Evolutionary conservation across 2,113 vertebrate genomes (phyloP), one percentile per base, ranked within the genome.

Genomic region (Phoxinus phoxinus): DNA sequence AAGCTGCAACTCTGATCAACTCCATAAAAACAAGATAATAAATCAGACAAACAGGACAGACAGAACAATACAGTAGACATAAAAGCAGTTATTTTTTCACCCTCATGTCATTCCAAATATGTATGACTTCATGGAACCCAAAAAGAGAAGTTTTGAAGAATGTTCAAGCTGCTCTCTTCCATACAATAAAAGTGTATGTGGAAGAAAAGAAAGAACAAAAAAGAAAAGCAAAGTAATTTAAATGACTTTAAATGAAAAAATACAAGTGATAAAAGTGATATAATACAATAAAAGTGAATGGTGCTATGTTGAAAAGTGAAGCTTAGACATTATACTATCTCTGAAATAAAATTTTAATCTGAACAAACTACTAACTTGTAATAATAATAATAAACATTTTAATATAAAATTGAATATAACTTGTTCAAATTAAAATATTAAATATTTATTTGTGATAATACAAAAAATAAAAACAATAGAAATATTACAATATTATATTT

Each of bases 81-180:
- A 8, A 71, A 37, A 71, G 9, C 41, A 41, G 41, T 10, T 41
- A n/a, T 44, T 72, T 27, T 13, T n/a, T 72, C 37, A 25, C 4
- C 37, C 37, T 6, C 12, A n/a, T 13, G 71, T 13, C 11, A 13
- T 25, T 73, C 23, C 37, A 73, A 73, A 44, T 1, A 23, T 15
- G 23, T 25, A 15, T 19, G 25, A 30, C n/a, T 10, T 51, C 12
- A 8, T 5, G 12, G 13, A 74, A n/a, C 2, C 41, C 44, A 74
- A 74, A 74, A n/a, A 41, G 6, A 51, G 7, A 27, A 3, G 11
- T 72, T 72, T 72, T 44, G 10, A 72, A 72, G 69, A 44, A 72
- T 25, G 69, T 72, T n/a, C 21, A 72, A 25, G 69, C 5, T 72
- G 69, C 69, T 72, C 69, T 72, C 69, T 44, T 72, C 37, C 23